A percentile compares a stretch with the other conserved stretches of the same genome.
Conservation (phyloP, 2,888 invertebrate genomes). For the Cephus sareptanus region DNA sequence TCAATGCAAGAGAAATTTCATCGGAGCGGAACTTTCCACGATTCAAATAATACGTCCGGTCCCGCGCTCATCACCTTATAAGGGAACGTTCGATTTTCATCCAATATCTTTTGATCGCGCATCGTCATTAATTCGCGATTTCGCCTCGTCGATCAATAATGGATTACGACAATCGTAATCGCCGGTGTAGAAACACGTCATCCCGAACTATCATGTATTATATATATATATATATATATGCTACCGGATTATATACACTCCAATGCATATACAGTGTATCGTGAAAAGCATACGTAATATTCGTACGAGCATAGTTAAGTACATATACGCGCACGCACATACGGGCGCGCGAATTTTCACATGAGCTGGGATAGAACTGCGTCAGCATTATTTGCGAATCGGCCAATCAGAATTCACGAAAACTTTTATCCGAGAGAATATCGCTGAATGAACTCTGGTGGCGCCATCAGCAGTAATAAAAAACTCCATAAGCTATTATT, state of each 20-base stretch:
- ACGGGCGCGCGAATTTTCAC: not conserved
- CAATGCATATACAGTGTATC: not conserved
- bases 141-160: constrained; percentile 32
- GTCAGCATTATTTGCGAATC: not conserved
- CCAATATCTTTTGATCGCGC: not conserved
- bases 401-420: not conserved
- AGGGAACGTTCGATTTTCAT: constrained; percentile 36
- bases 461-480: constrained; percentile 45
- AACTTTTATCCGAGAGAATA: constrained; percentile 38
- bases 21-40: not conserved
- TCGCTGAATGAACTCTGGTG: constrained; percentile 38
- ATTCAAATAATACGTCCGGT: not conserved
- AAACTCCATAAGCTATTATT: constrained; percentile 48
- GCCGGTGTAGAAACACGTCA: constrained; percentile 35
- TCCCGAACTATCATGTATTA: not conserved
- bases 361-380: not conserved
- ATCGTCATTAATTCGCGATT: constrained; percentile 40
- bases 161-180: constrained; percentile 40
- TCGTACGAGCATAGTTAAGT: not conserved
- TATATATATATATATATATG: not conserved
- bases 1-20: not conserved
- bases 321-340: not conserved
- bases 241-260: not conserved
- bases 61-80: constrained; percentile 16
- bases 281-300: not conserved